Evolutionary conservation across 2,113 vertebrate genomes (phyloP).

Genomic region (western clawed frog (Xenopus tropicalis)): UCB_Xtro_10.0 CM004450.2:117527501-117528000

Average conservation of each 20-base stretch:
- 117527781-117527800: constrained; percentile 50
- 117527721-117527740: constrained; percentile 54
- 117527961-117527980: too few relatives aligned
- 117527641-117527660: constrained; percentile 55
- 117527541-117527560: constrained; percentile 23
- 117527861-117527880: too few relatives aligned
- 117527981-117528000: too few relatives aligned
- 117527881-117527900: too few relatives aligned
- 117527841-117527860: background rate
- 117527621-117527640: constrained; percentile 62
- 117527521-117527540: constrained; percentile 6
- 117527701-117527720: constrained; percentile 16
- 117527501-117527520: background rate
- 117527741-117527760: constrained; percentile 51
- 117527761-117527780: constrained; percentile 47
- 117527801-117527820: constrained; percentile 57
- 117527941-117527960: too few relatives aligned
- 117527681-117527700: constrained; percentile 47
- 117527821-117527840: constrained; percentile 42
- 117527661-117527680: constrained; percentile 59
- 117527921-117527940: too few relatives aligned
- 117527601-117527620: constrained; percentile 56
- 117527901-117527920: too few relatives aligned
- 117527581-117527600: constrained; percentile 65
- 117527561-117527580: constrained; percentile 67